phyloP scores from a whole-genome alignment of 2,113 vertebrate species.

The Gambusia affinis region DNA sequence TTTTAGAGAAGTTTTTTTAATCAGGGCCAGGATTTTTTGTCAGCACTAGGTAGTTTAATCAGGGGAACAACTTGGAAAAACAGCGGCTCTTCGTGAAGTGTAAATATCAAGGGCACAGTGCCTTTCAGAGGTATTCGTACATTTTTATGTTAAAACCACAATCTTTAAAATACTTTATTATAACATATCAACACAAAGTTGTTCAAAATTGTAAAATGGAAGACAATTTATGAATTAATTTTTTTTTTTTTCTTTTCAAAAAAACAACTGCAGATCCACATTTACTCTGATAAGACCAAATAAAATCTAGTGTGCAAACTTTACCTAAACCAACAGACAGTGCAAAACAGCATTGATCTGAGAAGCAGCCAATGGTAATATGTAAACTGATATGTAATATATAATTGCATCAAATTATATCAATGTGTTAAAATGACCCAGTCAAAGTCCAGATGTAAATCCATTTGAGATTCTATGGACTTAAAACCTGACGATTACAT shows the following conservation, averaged over 20 bases:
- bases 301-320: too few species aligned
- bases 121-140: not conserved
- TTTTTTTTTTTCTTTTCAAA: not conserved
- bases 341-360: not conserved
- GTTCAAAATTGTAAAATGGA: not conserved
- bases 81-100: conserved; percentile 1
- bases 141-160: not conserved
- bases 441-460: not conserved
- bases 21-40: not conserved
- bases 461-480: not conserved
- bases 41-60: conserved; percentile 26
- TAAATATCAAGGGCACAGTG: not conserved
- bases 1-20: conserved; percentile 11
- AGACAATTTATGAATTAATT: not conserved
- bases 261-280: not conserved
- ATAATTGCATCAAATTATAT: too few species aligned
- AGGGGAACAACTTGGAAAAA: conserved; percentile 13
- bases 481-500: not conserved
- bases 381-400: too few species aligned
- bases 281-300: not conserved
- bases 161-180: not conserved
- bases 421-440: too few species aligned
- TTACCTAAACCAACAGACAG: not conserved
- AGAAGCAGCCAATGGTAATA: not conserved
- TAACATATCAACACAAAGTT: not conserved